These are phyloP conservation scores for Galemys pyrenaicus DNA, from an alignment of 2,113 vertebrate genomes.

Conservation along the genomic window DNA sequence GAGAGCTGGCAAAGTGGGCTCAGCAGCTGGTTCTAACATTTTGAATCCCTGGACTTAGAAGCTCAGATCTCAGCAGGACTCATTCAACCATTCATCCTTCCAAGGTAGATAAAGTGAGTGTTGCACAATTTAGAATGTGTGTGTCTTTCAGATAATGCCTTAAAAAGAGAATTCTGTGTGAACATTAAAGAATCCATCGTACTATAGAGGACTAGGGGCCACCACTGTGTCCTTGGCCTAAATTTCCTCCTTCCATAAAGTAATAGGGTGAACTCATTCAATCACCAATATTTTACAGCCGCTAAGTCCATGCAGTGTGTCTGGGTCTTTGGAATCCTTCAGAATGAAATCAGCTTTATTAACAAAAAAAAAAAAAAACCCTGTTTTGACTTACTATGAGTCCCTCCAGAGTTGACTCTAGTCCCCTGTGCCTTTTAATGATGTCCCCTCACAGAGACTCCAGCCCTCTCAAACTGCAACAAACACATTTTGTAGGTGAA, in stretches of 20 bases:
- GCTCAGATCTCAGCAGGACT: conserved; percentile 77
- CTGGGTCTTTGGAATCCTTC: conserved; percentile 37
- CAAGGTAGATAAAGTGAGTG: conserved; percentile 78
- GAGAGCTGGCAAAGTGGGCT: conserved; percentile 18
- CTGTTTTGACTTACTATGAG: conserved; percentile 24
- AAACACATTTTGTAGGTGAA: conserved; percentile 57
- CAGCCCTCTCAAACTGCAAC: conserved; percentile 41
- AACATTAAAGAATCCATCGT: conserved; percentile 72
- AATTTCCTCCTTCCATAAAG: conserved; percentile 55
- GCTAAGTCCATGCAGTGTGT: neutral
- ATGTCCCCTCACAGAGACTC: conserved; percentile 27
- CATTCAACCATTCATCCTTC: conserved; percentile 70
- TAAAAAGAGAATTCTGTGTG: conserved; percentile 73
- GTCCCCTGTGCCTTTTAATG: conserved; percentile 55
- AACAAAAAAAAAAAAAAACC: neutral
- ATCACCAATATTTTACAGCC: neutral
- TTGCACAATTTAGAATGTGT: conserved; percentile 74
- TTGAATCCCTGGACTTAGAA: conserved; percentile 36
- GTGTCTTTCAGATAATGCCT: conserved; percentile 77
- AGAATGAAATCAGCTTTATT: conserved; percentile 59
- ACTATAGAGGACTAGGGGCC: conserved; percentile 59
- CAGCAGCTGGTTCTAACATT: conserved; percentile 71
- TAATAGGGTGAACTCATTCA: neutral
- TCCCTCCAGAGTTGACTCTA: conserved; percentile 38
- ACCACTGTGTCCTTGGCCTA: conserved; percentile 76